phyloP scores from a whole-genome alignment of 2,113 vertebrate species.

The Larimichthys polyactis region DNA sequence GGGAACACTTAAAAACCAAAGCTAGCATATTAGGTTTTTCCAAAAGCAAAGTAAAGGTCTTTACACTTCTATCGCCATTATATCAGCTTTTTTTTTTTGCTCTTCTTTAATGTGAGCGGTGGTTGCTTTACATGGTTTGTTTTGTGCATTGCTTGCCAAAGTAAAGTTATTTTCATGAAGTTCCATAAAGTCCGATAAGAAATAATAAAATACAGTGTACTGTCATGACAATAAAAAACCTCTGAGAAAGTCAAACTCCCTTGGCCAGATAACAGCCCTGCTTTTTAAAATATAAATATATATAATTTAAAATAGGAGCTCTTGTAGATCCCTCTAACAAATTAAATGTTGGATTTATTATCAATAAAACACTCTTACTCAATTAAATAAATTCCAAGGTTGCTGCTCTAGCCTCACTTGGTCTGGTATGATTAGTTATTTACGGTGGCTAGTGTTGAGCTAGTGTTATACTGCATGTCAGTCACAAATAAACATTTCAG shows the following conservation, averaged over 20 bases:
- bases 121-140: slow-evolving; percentile 42
- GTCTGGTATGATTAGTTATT: not conserved
- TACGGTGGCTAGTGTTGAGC: not conserved
- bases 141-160: slow-evolving; percentile 44
- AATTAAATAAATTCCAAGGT: not conserved
- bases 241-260: not conserved
- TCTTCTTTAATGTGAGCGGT: slow-evolving; percentile 14
- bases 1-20: slow-evolving; percentile 73
- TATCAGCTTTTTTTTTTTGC: slow-evolving; percentile 19
- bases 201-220: not conserved
- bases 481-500: not conserved
- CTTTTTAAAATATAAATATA: not conserved
- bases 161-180: slow-evolving; percentile 28
- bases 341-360: not conserved
- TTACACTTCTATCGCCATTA: slow-evolving; percentile 56
- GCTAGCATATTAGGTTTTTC: slow-evolving; percentile 62
- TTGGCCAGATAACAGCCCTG: too few relatives aligned
- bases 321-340: not conserved
- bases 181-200: slow-evolving; percentile 10
- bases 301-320: not conserved
- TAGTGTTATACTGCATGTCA: too few relatives aligned
- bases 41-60: slow-evolving; percentile 66
- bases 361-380: not conserved
- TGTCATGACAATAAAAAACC: not conserved
- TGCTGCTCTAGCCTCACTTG: not conserved